Evolutionary conservation across 2,113 vertebrate species (phyloP), one percentile per base, ranked within the genome.

Genomic region (crab-eating macaque (Macaca fascicularis)): DNA sequence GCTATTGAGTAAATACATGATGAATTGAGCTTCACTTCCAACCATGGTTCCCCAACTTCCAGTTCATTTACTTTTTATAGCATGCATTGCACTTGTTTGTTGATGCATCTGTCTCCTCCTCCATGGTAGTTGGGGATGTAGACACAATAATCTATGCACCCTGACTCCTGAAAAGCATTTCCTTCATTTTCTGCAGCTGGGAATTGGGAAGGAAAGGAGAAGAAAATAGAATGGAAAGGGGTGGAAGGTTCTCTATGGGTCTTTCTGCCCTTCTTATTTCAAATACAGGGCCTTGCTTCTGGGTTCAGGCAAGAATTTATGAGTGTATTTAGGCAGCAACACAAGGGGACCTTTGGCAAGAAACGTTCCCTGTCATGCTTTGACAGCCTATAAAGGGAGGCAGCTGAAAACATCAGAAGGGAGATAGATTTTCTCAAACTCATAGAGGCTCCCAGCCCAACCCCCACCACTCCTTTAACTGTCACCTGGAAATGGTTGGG

Each of bases 221-320:
- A 43, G 92, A 75, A 64, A 64, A n/a, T 1, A 55, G 82, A 69
- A 19, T 0, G 27, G 59, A 61, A 52, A 61, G 19, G 43, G 35
- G 38, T 50, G 59, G 16, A 55, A 48, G n/a, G 25, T 22, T 45
- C 70, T 70, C 50, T 13, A 16, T 1, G 1, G 72, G 82, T 87
- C 94, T 93, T 90, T 50, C 78, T 3, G 50, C 81, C 72, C 95
- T 80, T 97, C 93, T 97, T 89, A 81, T 69, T 97, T 88, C 94
- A 88, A 94, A 95, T 52, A 20, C 78, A 43, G 80, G 50, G 81
- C 76, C 79, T 95, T 81, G 85, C 92, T 89, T 89, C 95, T 96
- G 86, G 80, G 78, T 92, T 95, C 95, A 93, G 96, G 94, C 64
- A 20, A 89, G 94, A 93, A 98, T 95, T 97, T 95, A 95, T 96